These are phyloP conservation scores for Hyppa rectilinea DNA, from an alignment of 2,888 invertebrate species.

Conservation along the genomic window DNA sequence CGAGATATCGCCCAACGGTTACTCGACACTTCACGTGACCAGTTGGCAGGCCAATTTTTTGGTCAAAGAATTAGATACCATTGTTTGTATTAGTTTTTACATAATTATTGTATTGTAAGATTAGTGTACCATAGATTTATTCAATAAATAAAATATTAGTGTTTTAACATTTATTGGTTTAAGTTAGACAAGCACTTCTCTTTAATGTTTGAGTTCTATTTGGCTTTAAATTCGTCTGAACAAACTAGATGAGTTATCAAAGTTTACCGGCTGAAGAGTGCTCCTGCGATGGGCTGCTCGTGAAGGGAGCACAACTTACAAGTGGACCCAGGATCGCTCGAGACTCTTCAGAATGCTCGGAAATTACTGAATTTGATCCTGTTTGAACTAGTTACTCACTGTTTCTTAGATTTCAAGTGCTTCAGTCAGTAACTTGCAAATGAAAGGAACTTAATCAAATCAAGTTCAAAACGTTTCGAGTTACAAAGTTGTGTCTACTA, in stretches of 20 bases:
- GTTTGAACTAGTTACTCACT: constrained; percentile 60
- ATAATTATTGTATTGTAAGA: no score
- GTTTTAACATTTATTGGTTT: background rate
- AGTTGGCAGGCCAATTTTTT: no score
- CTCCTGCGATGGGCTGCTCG: constrained; percentile 53
- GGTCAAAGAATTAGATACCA: no score
- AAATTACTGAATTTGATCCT: constrained; percentile 60
- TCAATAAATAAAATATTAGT: no score
- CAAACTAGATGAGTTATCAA: constrained; percentile 60
- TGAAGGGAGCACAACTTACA: constrained; percentile 64
- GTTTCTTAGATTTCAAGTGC: constrained; percentile 58
- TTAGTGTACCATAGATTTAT: no score
- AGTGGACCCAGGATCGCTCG: constrained; percentile 59
- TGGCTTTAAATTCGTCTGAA: constrained; percentile 38
- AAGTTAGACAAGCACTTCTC: constrained; percentile 11
- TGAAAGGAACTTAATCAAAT: constrained; percentile 45
- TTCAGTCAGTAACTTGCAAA: constrained; percentile 42
- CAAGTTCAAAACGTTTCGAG: constrained; percentile 8
- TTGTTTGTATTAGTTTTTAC: no score
- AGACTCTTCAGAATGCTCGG: constrained; percentile 58
- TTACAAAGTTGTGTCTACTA: constrained; percentile 4
- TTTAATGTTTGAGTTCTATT: constrained; percentile 32
- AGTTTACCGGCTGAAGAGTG: constrained; percentile 59
- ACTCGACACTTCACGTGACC: no score
- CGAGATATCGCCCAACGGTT: no score